These are phyloP conservation scores for Chaetodon trifascialis DNA, from an alignment of 2,113 vertebrate genomes.

Conservation along the genomic window DNA sequence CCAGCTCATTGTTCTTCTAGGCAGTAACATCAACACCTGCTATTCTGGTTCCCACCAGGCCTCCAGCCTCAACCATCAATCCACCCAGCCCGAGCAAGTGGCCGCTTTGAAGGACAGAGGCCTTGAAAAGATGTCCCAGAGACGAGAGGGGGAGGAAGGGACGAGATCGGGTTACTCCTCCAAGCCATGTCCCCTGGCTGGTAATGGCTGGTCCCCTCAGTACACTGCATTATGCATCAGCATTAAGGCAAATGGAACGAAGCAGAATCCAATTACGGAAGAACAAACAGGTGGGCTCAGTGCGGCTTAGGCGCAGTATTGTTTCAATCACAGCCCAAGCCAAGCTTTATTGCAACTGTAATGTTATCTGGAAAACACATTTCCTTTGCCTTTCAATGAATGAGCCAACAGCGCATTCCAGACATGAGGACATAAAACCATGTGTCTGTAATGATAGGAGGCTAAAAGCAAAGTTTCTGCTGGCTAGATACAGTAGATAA, in stretches of 20 bases:
- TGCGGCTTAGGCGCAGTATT: slow-evolving; percentile 75
- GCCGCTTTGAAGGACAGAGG: slow-evolving; percentile 73
- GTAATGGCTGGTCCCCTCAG: slow-evolving; percentile 74
- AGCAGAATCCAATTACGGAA: slow-evolving; percentile 83
- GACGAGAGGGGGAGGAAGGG: slow-evolving; percentile 14
- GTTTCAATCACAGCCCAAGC: slow-evolving; percentile 80
- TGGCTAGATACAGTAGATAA: slow-evolving; percentile 35
- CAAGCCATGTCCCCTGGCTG: slow-evolving; percentile 69
- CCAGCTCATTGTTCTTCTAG: slow-evolving; percentile 84
- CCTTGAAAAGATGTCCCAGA: slow-evolving; percentile 66
- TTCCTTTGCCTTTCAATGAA: slow-evolving; percentile 64
- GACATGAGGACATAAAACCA: slow-evolving; percentile 49
- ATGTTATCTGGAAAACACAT: slow-evolving; percentile 80
- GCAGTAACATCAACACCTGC: slow-evolving; percentile 77
- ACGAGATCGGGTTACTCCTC: slow-evolving; percentile 74
- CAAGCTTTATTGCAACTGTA: slow-evolving; percentile 73
- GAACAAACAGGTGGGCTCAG: slow-evolving; percentile 84
- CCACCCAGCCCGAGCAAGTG: slow-evolving; percentile 65
- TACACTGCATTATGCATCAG: slow-evolving; percentile 81
- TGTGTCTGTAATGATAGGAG: slow-evolving; percentile 34
- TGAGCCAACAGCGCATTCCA: slow-evolving; percentile 55
- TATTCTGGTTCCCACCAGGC: slow-evolving; percentile 76
- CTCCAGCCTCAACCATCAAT: slow-evolving; percentile 68
- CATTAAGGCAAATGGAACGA: slow-evolving; percentile 84
- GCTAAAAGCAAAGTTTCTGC: slow-evolving; percentile 39